Evolutionary conservation across 2,888 invertebrate species (phyloP), one percentile per base, ranked within the genome.

Genomic region (Rhingia campestris): DNA sequence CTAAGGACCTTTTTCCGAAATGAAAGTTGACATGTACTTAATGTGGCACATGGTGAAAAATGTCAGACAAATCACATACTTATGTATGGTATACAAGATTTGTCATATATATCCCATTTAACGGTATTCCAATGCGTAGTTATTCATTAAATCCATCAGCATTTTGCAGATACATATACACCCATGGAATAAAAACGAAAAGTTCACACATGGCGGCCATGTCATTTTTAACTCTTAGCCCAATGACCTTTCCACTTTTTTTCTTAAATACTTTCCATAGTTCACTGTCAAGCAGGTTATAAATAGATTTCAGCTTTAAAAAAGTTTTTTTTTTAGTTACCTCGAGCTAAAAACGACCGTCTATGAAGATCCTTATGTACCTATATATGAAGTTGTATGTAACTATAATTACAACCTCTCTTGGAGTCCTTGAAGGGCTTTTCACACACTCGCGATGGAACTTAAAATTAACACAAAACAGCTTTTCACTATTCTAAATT

Each of bases 91-190:
- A 22, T 22, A 22, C 2, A 22, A 2, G 2, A 22, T 22, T 22
- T 22, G 22, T 22, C 2, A 22, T 22, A 41, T 30, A 12, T 61
- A 37, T 7, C 32, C 30, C 54, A 14, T 39, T n/a, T 9, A 32
- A 4, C 41, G 7, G 1, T 30, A 12, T 9, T 74, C 54, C 49
- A 51, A 74, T 66, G 66, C 58, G 74, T 74, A 74, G 56, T 73
- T 64, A 33, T n/a, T 41, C 22, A 22, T 35, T 35, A 6, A 0
- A 9, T 32, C 30, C 7, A 7, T 10, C 22, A 47, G n/a, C 5
- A 4, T 7, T 14, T n/a, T 14, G 7, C 45, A 43, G 47, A 37
- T 43, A 12, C n/a, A 12, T 0, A 45, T 12, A 12, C 3, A 4
- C 2, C 7, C 9, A 9, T 9, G 49, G 30, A 32, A 32, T 10